Evolutionary conservation across 1,140 invertebrate species (phyloP), one percentile per base, ranked within the genome.

Genomic region (Tetragonula clypearis): DNA sequence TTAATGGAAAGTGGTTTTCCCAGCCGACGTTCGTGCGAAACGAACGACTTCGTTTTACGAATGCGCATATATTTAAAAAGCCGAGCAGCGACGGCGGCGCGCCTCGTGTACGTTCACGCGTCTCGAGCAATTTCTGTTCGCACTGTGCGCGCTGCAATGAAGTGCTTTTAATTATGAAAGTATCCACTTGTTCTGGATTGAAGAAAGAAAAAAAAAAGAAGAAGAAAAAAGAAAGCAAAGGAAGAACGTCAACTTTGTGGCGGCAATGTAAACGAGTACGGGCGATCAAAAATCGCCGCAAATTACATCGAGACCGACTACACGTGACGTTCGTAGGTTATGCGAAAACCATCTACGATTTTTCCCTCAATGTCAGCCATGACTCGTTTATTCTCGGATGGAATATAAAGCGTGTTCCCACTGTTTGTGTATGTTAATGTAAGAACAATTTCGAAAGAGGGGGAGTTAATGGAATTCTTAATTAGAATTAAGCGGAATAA

Each of bases 141-240:
- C 5, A 15, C 9, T 14, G n/a, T 30, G 53, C 11, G 17, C 1
- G 49, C 74, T 15, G 55, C 58, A 5, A 35, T 35, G 60, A 66
- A 79, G 77, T 79, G 77, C 77, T 79, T 68, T 79, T 79, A 79
- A 79, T 79, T 66, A 79, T 55, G 62, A 60, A 79, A 68, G 62
- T 79, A 66, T 79, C 60, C 41, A 30, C 62, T 78, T n/a, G 76
- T 53, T 79, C 30, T 35, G 60, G 0, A 49, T 49, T 21, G 19
- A 23, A 15, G 23, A 65, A 8, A 9, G 26, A 19, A 49, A 49
- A 49, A 49, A 49, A 41, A 8, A 2, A 14, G 11, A 35, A 35
- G 3, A 35, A 35, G 35, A 35, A 35, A 58, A 35, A 19, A 35
- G 35, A 35, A 68, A 21, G 9, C 9, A 14, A 41, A 19, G 19